A percentile compares a stretch with the other conserved stretches of the same genome.
These are phyloP conservation scores for Pecten maximus DNA, from an alignment of 2,888 invertebrate species.

Conservation along the genomic window DNA sequence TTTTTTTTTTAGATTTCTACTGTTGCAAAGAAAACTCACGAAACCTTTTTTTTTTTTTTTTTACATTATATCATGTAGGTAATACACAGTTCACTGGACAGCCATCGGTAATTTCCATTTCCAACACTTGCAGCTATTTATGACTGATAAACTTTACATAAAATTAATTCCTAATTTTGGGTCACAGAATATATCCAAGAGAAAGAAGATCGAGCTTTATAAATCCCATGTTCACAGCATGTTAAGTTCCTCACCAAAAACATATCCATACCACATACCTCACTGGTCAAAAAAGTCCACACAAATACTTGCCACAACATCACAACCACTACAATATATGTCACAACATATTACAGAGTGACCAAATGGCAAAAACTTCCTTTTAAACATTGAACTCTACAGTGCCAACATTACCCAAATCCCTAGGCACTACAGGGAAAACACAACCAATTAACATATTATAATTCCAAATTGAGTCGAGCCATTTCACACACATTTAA, in stretches of 20 bases:
- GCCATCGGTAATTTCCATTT: too few species aligned
- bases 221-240: neutral
- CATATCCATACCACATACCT: neutral
- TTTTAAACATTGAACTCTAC: neutral
- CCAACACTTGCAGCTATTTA: too few species aligned
- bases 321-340: neutral
- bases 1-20: too few species aligned
- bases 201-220: neutral
- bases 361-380: neutral
- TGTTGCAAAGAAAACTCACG: too few species aligned
- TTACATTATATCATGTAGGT: too few species aligned
- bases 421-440: neutral
- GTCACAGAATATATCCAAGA: neutral
- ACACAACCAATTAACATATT: neutral
- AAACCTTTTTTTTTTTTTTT: too few species aligned
- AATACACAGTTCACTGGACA: too few species aligned
- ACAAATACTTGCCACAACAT: neutral
- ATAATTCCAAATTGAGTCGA: neutral
- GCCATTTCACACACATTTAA: conserved; percentile 25
- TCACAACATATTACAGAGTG: too few species aligned
- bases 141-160: too few species aligned
- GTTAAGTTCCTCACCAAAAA: neutral
- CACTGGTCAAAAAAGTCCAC: neutral
- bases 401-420: neutral
- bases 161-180: too few species aligned